Base-by-base conservation (phyloP, 2,888 invertebrate species). In the Acanthosepion esculentum region DNA sequence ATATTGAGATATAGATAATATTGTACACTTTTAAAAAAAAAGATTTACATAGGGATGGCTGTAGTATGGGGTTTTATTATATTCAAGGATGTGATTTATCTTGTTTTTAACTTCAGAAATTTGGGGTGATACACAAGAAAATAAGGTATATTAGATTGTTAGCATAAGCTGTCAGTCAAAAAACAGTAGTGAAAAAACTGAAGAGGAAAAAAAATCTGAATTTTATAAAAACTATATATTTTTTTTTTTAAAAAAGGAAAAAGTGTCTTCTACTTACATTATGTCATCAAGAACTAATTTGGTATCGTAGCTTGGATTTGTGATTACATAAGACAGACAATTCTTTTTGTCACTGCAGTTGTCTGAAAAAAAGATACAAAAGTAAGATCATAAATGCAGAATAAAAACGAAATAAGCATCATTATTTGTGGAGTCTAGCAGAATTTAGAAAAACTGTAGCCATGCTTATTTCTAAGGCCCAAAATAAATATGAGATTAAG, bases 231-330 rank as follows among this genome's bases (percentile, higher is more conserved):
- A 94, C 41, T 29, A 4, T 23, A 41, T 33, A 48, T 41, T 53
- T 26, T 15, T 26, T n/a, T 78, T n/a, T 26, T 92, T 78, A 29
- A 55, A 94, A 59, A 53, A 23, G 53, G 20, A 41, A 26, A 29
- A 78, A 59, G 48, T 33, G 6, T 12, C 23, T 20, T 78, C 97
- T 94, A 98, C 98, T 98, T 98, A 99, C 98, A 99, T 99, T 95
- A 99, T 98, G 98, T 99, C 99, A 94, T 99, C 99, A 97, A 99
- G 99, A 98, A 99, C 99, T 96, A 99, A 98, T 97, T 99, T 99
- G 50, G 99, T 98, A 98, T 99, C 99, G 98, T 99, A 99, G 97
- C 99, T 99, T 6, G 99, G 99, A 97, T 99, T 99, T 97, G 99
- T 99, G 97, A 99, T 99, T 96, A 99, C 99, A 98, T 99, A 99